Conservation (phyloP, 2,113 vertebrate genomes). For the Phrynosoma platyrhinos region DNA sequence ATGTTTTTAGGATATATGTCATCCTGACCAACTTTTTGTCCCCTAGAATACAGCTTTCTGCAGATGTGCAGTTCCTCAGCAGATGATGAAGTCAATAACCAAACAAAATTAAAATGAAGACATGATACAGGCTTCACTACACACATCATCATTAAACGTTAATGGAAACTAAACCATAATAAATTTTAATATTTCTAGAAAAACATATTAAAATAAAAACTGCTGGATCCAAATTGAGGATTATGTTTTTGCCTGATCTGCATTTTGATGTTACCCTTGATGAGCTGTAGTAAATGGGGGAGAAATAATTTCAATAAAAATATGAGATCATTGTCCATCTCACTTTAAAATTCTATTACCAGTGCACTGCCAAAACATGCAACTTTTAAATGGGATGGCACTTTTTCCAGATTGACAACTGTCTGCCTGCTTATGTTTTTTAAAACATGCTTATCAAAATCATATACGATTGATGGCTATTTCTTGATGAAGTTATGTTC, state of each 20-base stretch:
- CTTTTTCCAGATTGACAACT: slow-evolving; percentile 80
- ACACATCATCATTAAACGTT: slow-evolving; percentile 67
- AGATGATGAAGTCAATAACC: slow-evolving; percentile 65
- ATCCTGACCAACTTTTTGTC: slow-evolving; percentile 24
- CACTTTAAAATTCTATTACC: slow-evolving; percentile 68
- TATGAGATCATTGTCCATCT: slow-evolving; percentile 50
- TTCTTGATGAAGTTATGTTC: slow-evolving; percentile 86
- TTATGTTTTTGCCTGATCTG: slow-evolving; percentile 57
- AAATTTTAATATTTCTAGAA: slow-evolving; percentile 69
- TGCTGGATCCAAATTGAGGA: slow-evolving; percentile 54
- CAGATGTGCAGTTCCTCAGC: slow-evolving; percentile 33
- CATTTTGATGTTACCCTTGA: slow-evolving; percentile 66
- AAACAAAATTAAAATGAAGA: slow-evolving; percentile 72
- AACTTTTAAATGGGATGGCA: slow-evolving; percentile 73
- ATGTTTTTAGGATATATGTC: not conserved
- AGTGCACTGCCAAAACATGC: slow-evolving; percentile 62
- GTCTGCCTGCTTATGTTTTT: slow-evolving; percentile 81
- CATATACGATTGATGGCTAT: slow-evolving; percentile 84
- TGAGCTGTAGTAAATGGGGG: slow-evolving; percentile 37
- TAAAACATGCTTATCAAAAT: slow-evolving; percentile 82
- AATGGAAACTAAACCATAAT: slow-evolving; percentile 68
- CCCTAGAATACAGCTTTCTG: not conserved
- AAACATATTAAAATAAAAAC: slow-evolving; percentile 60
- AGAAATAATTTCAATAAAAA: slow-evolving; percentile 57
- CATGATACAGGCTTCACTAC: slow-evolving; percentile 66